These are phyloP conservation scores for Folsomia manolachei DNA, from an alignment of 2,888 invertebrate genomes.

Conservation along the genomic window DNA sequence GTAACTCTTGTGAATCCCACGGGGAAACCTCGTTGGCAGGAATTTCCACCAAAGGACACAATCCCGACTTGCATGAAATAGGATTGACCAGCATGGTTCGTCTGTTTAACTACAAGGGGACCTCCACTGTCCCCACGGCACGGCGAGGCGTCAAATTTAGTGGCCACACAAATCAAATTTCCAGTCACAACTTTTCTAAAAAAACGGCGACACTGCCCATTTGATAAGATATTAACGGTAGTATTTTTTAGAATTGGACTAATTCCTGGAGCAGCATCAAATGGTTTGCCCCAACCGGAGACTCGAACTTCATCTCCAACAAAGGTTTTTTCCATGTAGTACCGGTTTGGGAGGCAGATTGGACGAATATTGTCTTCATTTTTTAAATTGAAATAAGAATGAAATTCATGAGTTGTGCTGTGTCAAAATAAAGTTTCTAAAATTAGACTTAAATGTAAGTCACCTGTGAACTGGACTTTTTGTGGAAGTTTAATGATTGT, in stretches of 20 bases:
- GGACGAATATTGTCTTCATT: constrained; percentile 37
- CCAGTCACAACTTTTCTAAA: constrained; percentile 49
- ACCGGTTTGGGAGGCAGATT: constrained; percentile 47
- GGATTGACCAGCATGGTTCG: constrained; percentile 28
- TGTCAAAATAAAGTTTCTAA: background rate
- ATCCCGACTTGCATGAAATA: constrained; percentile 49
- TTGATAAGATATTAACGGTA: constrained; percentile 40
- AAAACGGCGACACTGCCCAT: constrained; percentile 43
- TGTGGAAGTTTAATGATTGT: constrained; percentile 43
- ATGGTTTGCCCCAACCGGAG: constrained; percentile 43
- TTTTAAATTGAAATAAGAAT: background rate
- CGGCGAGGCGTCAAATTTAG: constrained; percentile 42
- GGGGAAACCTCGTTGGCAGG: constrained; percentile 47
- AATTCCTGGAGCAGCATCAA: constrained; percentile 39
- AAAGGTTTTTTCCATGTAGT: constrained; percentile 18
- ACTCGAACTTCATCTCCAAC: constrained; percentile 42
- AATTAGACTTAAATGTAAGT: too few species aligned
- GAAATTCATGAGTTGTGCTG: background rate
- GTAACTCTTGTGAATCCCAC: constrained; percentile 49
- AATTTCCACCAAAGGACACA: constrained; percentile 49
- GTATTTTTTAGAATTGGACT: constrained; percentile 47
- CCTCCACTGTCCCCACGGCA: constrained; percentile 47
- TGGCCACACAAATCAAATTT: constrained; percentile 47
- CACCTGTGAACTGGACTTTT: constrained; percentile 42
- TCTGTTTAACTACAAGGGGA: constrained; percentile 45